Conservation (phyloP, 2,888 invertebrate species). For the Drosophila paracracens region DNA sequence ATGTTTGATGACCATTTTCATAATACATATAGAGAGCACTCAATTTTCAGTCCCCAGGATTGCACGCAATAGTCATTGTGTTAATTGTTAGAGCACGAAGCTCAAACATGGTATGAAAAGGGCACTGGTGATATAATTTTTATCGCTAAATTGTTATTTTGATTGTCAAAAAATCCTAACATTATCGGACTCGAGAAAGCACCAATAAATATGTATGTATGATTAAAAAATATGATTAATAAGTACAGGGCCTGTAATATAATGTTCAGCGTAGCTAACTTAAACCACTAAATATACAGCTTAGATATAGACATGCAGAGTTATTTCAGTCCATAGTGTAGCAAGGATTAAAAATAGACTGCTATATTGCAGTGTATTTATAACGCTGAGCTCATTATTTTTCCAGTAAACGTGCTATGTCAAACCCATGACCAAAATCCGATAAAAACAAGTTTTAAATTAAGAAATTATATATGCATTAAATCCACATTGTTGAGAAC, state of each 20-base stretch:
- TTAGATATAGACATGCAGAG: background rate
- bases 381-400: slow-evolving; percentile 51
- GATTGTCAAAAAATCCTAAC: background rate
- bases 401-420: slow-evolving; percentile 42
- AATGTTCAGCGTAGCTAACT: background rate
- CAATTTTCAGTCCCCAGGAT: slow-evolving; percentile 31
- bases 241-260: background rate
- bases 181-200: background rate
- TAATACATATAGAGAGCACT: slow-evolving; percentile 18
- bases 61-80: slow-evolving; percentile 38
- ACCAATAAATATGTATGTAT: background rate
- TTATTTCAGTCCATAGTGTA: no score
- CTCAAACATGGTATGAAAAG: background rate
- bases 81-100: background rate
- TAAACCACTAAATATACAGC: background rate
- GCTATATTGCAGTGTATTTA: background rate
- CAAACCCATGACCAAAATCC: slow-evolving; percentile 64
- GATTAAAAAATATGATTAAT: background rate
- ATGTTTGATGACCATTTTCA: slow-evolving; percentile 18
- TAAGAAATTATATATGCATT: slow-evolving; percentile 83
- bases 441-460: slow-evolving; percentile 72
- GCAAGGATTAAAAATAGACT: background rate
- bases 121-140: background rate
- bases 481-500: slow-evolving; percentile 54
- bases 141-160: background rate